Conservation (phyloP, 2,888 invertebrate genomes). For the Cylindroiulus punctatus region DNA sequence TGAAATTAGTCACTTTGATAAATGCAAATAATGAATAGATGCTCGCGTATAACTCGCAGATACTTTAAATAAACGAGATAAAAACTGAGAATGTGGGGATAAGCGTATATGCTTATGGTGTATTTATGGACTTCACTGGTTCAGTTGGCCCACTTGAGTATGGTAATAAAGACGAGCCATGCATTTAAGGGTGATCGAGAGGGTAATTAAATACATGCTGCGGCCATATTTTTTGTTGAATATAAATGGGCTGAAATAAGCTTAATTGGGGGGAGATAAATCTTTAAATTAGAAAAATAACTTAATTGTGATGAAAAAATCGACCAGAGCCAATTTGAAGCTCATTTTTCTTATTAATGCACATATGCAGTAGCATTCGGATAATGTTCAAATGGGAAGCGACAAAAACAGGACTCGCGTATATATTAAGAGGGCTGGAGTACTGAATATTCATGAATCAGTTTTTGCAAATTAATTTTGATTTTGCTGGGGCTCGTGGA, state of each 20-base stretch:
- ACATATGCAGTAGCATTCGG: background rate
- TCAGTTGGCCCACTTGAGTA: constrained; percentile 9
- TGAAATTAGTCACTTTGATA: constrained; percentile 22
- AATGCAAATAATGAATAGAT: background rate
- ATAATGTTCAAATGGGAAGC: background rate
- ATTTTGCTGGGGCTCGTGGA: background rate
- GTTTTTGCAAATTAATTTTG: constrained; percentile 7
- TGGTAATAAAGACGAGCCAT: background rate
- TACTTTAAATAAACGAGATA: background rate
- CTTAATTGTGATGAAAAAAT: background rate
- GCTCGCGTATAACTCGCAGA: background rate
- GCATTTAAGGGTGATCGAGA: constrained; percentile 26
- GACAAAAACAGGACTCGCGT: constrained; percentile 28
- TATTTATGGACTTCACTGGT: background rate
- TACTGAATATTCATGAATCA: constrained; percentile 33
- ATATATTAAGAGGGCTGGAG: background rate
- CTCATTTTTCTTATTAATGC: constrained; percentile 9
- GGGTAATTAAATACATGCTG: constrained; percentile 29
- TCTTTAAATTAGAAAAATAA: background rate
- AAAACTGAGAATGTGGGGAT: background rate
- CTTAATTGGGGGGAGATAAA: constrained; percentile 17
- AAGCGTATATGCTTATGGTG: background rate
- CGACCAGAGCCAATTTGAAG: background rate
- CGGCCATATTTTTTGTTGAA: background rate
- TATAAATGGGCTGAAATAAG: background rate